Evolutionary conservation across 37 sponge, comb jelly and placozoan species (phyloP).

Genomic region (Chondrilla cf. caribensis): DNA sequence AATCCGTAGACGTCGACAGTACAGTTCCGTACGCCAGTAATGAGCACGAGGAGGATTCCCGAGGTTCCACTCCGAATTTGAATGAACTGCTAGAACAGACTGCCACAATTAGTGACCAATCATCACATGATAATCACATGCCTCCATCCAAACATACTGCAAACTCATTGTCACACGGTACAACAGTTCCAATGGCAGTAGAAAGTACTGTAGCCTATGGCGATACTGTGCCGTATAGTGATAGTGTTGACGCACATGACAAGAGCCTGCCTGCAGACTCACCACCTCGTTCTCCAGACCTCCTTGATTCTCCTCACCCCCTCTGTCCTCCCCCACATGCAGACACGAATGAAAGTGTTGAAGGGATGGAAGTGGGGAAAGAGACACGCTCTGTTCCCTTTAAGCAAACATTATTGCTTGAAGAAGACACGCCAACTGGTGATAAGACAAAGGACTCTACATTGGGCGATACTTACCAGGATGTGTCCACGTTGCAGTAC

Average conservation of each 20-base stretch:
- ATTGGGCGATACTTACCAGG: neutral
- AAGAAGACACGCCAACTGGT: neutral
- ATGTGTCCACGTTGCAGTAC: conserved; percentile 1
- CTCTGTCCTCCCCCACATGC: conserved; percentile 1
- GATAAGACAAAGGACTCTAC: neutral
- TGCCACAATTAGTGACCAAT: neutral
- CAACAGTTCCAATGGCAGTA: neutral
- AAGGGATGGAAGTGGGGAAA: neutral
- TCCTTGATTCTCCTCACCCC: neutral
- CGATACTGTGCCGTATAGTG: conserved; percentile 26
- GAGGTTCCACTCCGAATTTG: conserved; percentile 6
- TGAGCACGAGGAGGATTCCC: neutral
- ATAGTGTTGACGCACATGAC: neutral
- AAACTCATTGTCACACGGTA: neutral
- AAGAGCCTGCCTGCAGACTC: neutral
- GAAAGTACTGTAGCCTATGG: neutral
- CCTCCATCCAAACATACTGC: neutral
- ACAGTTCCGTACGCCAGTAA: neutral
- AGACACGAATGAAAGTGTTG: neutral
- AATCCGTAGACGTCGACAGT: neutral
- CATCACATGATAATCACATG: neutral
- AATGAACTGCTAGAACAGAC: neutral
- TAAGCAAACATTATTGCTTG: neutral
- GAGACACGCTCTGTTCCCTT: neutral
- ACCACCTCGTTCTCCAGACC: neutral